Conservation (phyloP, 2,888 invertebrate species). For the Listrodromus nycthemerus region DNA sequence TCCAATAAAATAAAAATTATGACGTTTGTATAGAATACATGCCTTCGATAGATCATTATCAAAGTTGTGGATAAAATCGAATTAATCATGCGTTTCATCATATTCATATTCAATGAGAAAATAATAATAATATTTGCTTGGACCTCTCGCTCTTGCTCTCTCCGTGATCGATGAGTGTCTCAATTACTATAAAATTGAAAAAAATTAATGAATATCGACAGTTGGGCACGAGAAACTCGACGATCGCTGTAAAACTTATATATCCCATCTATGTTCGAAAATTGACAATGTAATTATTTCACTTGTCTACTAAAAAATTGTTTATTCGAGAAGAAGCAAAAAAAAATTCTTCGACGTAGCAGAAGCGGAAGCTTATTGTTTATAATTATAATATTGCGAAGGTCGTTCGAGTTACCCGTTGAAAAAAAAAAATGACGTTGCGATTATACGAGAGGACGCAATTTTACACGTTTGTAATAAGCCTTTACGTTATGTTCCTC, state of each 20-base stretch:
- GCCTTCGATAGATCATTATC: conserved; percentile 28
- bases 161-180: conserved; percentile 32
- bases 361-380: conserved; percentile 30
- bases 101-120: conserved; percentile 10
- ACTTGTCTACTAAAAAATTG: neutral
- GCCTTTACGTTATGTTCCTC: conserved; percentile 62
- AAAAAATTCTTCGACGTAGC: neutral
- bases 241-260: conserved; percentile 12
- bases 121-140: conserved; percentile 16
- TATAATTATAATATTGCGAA: conserved; percentile 50
- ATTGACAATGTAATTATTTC: conserved; percentile 21
- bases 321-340: conserved; percentile 15
- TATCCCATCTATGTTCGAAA: conserved; percentile 2
- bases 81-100: conserved; percentile 14
- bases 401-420: conserved; percentile 51
- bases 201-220: conserved; percentile 1
- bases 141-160: conserved; percentile 31
- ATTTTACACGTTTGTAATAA: conserved; percentile 70
- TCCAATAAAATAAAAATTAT: neutral
- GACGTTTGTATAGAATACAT: neutral
- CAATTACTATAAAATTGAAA: neutral
- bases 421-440: conserved; percentile 49
- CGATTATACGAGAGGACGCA: conserved; percentile 52
- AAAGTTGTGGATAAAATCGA: conserved; percentile 43
- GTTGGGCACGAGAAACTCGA: conserved; percentile 12